Evolutionary conservation across 2,888 invertebrate genomes (phyloP).

Genomic region (Caenorhabditis sp.): DNA sequence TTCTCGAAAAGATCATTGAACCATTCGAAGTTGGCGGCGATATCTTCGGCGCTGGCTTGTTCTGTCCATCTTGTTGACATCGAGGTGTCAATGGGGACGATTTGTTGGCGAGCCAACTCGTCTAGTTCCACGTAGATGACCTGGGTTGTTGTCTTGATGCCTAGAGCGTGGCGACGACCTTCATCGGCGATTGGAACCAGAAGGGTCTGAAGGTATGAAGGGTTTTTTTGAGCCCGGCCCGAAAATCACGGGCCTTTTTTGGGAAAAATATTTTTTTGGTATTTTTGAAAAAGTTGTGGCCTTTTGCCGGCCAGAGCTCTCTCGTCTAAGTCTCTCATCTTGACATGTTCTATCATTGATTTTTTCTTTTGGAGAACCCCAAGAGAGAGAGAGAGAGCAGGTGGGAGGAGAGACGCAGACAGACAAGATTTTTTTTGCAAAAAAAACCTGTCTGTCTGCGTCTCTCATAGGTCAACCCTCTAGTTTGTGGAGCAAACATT

Average conservation of each 20-base stretch:
- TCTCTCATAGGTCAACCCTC: too few species aligned
- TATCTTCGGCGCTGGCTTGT: conserved; percentile 12
- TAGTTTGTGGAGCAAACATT: too few species aligned
- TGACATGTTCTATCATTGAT: too few species aligned
- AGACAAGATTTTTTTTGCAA: too few species aligned
- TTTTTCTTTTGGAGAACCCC: too few species aligned
- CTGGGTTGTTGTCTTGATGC: conserved; percentile 10
- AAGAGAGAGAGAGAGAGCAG: too few species aligned
- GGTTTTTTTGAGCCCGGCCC: not conserved
- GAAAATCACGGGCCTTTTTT: not conserved
- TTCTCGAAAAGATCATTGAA: conserved; percentile 14
- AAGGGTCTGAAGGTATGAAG: conserved; percentile 17
- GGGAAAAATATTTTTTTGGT: not conserved
- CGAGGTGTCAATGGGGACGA: conserved; percentile 11
- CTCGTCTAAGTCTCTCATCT: too few species aligned
- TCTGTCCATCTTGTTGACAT: conserved; percentile 23
- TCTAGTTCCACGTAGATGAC: conserved; percentile 24
- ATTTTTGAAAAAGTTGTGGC: not conserved
- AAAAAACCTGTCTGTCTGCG: too few species aligned
- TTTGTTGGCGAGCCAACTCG: conserved; percentile 13
- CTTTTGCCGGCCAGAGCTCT: too few species aligned
- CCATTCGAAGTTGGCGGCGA: conserved; percentile 18
- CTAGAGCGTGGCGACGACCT: not conserved
- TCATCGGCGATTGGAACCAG: conserved; percentile 4
- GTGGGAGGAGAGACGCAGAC: too few species aligned